phyloP scores from a whole-genome alignment of 2,888 invertebrate species.

The Ditula angustiorana region DNA sequence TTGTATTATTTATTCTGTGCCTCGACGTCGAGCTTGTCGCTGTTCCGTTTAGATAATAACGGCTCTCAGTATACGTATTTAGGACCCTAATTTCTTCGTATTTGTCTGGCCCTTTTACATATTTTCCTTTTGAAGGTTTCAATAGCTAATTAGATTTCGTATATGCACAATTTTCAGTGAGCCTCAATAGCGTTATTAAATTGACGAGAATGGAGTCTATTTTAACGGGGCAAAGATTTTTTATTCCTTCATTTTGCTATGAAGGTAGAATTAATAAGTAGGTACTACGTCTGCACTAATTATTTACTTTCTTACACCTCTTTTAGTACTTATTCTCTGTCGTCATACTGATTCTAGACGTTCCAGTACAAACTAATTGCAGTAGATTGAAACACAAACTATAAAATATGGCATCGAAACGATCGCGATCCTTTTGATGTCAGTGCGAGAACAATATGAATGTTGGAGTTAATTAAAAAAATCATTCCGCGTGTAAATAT shows the following conservation, averaged over 20 bases:
- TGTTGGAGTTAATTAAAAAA: neutral
- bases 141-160: slow-evolving; percentile 32
- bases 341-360: no score
- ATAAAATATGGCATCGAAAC: neutral
- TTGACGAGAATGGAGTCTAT: neutral
- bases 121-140: slow-evolving; percentile 32
- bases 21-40: no score
- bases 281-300: no score
- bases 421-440: neutral
- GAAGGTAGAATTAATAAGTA: no score
- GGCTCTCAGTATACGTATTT: slow-evolving; percentile 9
- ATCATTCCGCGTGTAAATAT: neutral
- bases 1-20: no score
- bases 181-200: slow-evolving; percentile 18
- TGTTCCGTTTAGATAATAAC: no score
- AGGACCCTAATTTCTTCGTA: slow-evolving; percentile 34
- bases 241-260: neutral
- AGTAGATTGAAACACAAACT: neutral
- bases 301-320: no score
- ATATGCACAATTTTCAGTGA: slow-evolving; percentile 14
- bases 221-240: neutral
- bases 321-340: no score
- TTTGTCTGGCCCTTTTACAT: slow-evolving; percentile 28
- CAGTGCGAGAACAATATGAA: neutral
- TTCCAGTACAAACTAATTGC: no score